A percentile compares a stretch with the other conserved stretches of the same genome.
phyloP scores from a whole-genome alignment of 2,113 vertebrate genomes.

The Oplegnathus fasciatus region DNA sequence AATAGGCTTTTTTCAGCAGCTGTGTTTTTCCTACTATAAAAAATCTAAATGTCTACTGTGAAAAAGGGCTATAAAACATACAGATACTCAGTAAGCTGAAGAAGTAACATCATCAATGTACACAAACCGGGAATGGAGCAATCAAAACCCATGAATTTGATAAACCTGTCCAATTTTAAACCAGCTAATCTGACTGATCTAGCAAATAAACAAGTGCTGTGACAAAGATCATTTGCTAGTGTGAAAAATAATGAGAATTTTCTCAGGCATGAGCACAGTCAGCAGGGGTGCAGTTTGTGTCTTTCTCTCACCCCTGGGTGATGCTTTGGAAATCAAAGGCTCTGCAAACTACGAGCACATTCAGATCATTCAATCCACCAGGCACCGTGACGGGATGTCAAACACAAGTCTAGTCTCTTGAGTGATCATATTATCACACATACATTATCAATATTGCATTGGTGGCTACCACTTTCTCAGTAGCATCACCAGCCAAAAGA shows the following conservation, averaged over 20 bases:
- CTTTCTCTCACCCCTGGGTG: constrained; percentile 1
- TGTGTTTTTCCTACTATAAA: not conserved
- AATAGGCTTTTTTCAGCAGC: not conserved
- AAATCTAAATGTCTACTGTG: not conserved
- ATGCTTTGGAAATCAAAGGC: not conserved
- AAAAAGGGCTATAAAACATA: not conserved
- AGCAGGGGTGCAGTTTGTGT: not conserved
- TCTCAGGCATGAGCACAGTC: not conserved
- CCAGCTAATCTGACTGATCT: not conserved
- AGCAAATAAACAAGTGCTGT: not conserved
- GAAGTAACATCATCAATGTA: not conserved
- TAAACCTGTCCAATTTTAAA: not conserved
- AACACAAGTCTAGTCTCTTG: not conserved
- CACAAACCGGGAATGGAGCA: not conserved
- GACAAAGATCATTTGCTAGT: not conserved
- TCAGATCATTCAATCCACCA: not conserved
- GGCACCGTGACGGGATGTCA: not conserved
- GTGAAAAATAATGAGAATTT: not conserved
- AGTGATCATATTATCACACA: not conserved
- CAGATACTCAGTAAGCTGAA: too few species aligned
- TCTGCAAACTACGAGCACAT: not conserved
- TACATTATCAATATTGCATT: not conserved
- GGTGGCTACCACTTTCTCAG: not conserved
- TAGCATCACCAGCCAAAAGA: not conserved
- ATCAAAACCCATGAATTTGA: too few species aligned